A percentile compares a stretch with the other conserved stretches of the same genome.
These are phyloP conservation scores for Troides helena DNA, from an alignment of 2,888 invertebrate species.

Conservation along the genomic window DNA sequence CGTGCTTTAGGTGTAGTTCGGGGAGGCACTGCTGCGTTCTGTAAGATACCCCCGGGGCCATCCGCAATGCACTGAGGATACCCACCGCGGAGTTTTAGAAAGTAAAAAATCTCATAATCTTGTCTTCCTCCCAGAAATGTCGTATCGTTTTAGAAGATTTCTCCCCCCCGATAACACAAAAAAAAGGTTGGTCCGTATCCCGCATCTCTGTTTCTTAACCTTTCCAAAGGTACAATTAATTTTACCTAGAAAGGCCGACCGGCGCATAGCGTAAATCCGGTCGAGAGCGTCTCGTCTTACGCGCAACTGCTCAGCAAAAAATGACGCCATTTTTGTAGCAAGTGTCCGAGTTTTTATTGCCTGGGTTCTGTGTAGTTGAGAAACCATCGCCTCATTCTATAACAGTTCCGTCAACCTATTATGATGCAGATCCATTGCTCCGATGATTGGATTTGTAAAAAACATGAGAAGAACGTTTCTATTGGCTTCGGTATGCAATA, in stretches of 20 bases:
- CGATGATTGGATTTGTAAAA: not conserved
- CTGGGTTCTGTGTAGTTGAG: conserved; percentile 22
- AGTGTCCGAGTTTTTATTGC: conserved; percentile 24
- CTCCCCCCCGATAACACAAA: too few relatives aligned
- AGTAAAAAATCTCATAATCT: too few relatives aligned
- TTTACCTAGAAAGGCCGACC: conserved; percentile 23
- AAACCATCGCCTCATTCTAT: conserved; percentile 16
- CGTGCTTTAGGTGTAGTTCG: too few relatives aligned
- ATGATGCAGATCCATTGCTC: not conserved
- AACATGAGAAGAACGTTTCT: not conserved
- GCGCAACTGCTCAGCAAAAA: conserved; percentile 19
- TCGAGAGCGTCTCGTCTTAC: conserved; percentile 21
- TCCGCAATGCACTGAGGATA: too few relatives aligned
- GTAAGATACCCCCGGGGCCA: too few relatives aligned
- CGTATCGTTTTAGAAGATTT: too few relatives aligned
- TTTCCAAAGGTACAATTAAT: conserved; percentile 25
- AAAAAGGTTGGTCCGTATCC: too few relatives aligned
- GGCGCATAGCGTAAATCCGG: conserved; percentile 22
- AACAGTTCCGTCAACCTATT: conserved; percentile 12
- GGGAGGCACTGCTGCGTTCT: too few relatives aligned
- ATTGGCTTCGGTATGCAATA: not conserved
- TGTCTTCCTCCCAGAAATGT: too few relatives aligned
- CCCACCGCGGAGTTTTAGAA: too few relatives aligned
- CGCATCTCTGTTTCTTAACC: not conserved
- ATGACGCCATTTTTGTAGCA: conserved; percentile 26